Evolutionary conservation across 2,113 vertebrate species (phyloP).

Genomic region (Bos javanicus): DNA sequence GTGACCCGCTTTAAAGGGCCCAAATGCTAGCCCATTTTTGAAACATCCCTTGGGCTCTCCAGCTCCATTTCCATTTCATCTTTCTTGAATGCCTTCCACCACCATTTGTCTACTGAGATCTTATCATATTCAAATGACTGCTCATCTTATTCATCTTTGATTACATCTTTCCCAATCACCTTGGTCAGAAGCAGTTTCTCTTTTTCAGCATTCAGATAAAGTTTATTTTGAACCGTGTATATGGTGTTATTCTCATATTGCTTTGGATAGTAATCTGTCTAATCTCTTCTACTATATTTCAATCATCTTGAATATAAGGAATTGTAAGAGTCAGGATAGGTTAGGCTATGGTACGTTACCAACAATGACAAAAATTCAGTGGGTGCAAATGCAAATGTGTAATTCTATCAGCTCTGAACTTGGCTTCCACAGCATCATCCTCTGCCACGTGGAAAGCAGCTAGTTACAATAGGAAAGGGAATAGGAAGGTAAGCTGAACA

Average conservation of each 20-base stretch:
- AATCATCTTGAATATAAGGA: background rate
- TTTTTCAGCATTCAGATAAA: background rate
- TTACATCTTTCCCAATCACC: background rate
- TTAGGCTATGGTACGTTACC: background rate
- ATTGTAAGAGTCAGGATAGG: background rate
- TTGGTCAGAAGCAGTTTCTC: constrained; percentile 32
- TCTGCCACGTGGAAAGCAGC: background rate
- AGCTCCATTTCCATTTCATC: background rate
- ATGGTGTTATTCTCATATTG: background rate
- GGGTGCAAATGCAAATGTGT: background rate
- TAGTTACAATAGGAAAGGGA: background rate
- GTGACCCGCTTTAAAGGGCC: background rate
- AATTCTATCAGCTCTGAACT: background rate
- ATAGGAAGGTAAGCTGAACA: background rate
- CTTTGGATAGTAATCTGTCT: background rate
- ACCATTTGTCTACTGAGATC: background rate
- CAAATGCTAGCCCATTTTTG: background rate
- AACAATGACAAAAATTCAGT: background rate
- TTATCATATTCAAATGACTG: background rate
- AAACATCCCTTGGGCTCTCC: background rate
- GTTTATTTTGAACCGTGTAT: background rate
- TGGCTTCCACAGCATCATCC: background rate
- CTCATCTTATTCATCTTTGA: background rate
- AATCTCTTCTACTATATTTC: background rate
- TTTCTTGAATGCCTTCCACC: background rate